Percentiles rank a stretch among this genome's conserved stretches.
phyloP scores from a whole-genome alignment of 2,797 vertebrate genomes.

The Cossypha dichroa region DNA sequence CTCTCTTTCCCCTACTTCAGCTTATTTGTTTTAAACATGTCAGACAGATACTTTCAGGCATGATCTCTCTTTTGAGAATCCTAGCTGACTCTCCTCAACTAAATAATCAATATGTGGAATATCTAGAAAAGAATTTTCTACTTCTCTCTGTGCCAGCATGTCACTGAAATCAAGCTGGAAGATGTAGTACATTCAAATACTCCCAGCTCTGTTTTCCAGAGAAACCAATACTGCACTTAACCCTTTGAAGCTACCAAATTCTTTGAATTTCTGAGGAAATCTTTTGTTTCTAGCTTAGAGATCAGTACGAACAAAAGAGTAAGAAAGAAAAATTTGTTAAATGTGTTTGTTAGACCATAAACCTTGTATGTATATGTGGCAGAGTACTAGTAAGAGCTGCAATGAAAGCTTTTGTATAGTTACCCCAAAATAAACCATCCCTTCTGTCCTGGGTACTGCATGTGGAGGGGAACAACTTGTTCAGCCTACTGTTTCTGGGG shows the following conservation, averaged over 20 bases:
- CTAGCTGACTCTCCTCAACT: background rate
- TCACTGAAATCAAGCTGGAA: background rate
- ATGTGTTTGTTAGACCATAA: background rate
- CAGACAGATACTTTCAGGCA: background rate
- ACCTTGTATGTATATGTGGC: background rate
- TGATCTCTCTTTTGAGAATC: background rate
- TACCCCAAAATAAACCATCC: background rate
- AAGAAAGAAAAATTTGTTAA: background rate
- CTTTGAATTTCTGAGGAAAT: background rate
- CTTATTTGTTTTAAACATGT: background rate
- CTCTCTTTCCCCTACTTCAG: background rate
- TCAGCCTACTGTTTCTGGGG: background rate
- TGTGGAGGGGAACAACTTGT: rapidly evolving
- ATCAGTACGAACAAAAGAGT: background rate
- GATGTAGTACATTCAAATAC: background rate
- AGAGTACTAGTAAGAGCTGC: background rate
- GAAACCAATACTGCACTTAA: background rate
- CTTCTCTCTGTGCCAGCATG: background rate
- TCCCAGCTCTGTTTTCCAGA: background rate
- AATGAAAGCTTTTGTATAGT: background rate
- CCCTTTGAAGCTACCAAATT: background rate
- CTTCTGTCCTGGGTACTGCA: background rate
- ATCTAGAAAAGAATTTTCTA: background rate
- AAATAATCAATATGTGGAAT: background rate
- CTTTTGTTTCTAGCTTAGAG: background rate